Evolutionary conservation across 2,113 vertebrate species (phyloP), one percentile per base, ranked within the genome.

Genomic region (Cephalopholis sonnerati): DNA sequence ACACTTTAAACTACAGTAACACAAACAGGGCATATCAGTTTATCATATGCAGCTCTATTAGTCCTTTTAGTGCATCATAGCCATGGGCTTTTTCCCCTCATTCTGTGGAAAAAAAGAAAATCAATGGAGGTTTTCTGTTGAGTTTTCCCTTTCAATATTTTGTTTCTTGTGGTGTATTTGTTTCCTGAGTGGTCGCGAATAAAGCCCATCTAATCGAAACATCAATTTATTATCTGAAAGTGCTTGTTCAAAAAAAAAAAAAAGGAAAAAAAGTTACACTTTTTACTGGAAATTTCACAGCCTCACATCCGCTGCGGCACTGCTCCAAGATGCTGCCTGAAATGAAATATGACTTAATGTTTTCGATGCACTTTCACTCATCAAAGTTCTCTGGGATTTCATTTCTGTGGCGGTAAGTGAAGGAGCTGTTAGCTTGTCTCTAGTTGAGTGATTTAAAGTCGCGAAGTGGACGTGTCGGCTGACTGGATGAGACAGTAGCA

Each of bases 201-300:
- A 89, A 95, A 95, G 93, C 91, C 93, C 83, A 87, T 92, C 93
- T 91, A 95, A 95, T 96, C 95, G 94, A 95, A 95, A 94, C 89
- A 89, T 95, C 94, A 94, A 96, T 96, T 96, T 94, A 92, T 95
- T 94, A 95, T 92, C 92, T 94, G 90, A 93, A 95, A 93, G 93
- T 92, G 91, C 88, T 90, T 84, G 86, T 92, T 90, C 51, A 25
- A 51, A 81, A 77, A 72, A 63, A 79, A 32, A 55, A 57, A 63
- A 61, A 50, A 27, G 62, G 62, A 72, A 66, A 73, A 86, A 84
- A 88, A 48, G 17, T 39, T 46, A 83, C 75, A 64, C 85, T 84
- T 91, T 90, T 95, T 94, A 93, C 93, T 92, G 93, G 94, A 95
- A 95, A 89, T 93, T 90, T 93, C 83, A 91, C 92, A 91, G 86